These are phyloP conservation scores for Cephus nigrinus DNA, from an alignment of 2,888 invertebrate genomes.

Conservation along the genomic window DNA sequence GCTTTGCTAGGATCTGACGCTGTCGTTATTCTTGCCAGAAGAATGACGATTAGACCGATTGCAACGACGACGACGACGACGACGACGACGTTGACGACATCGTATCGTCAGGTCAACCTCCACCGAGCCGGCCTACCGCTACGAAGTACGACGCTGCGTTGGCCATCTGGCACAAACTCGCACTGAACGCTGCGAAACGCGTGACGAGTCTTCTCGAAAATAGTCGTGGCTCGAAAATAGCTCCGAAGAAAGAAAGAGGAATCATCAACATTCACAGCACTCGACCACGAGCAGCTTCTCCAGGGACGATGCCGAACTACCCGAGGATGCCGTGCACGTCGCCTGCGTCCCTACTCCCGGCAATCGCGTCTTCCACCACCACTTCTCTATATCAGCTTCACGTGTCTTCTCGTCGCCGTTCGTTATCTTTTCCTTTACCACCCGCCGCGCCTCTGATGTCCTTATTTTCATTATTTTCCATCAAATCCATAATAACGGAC, in stretches of 20 bases:
- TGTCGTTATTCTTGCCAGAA: too few relatives aligned
- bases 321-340: not conserved
- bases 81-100: constrained; percentile 33
- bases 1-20: too few relatives aligned
- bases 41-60: constrained; percentile 13
- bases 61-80: constrained; percentile 37
- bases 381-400: too few relatives aligned
- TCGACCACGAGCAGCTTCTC: constrained; percentile 35
- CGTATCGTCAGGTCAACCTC: constrained; percentile 27
- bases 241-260: constrained; percentile 50
- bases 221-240: constrained; percentile 62
- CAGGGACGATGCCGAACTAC: constrained; percentile 29
- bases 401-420: too few relatives aligned
- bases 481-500: too few relatives aligned
- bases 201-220: constrained; percentile 59
- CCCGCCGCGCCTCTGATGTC: too few relatives aligned
- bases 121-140: constrained; percentile 29
- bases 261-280: constrained; percentile 43
- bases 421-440: too few relatives aligned
- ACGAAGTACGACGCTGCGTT: constrained; percentile 44
- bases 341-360: too few relatives aligned
- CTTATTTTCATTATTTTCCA: too few relatives aligned
- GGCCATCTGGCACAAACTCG: constrained; percentile 58
- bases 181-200: constrained; percentile 59
- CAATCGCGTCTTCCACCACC: too few relatives aligned